Base-by-base conservation (phyloP, 2,797 vertebrate species). In the Melanotaenia nigrans region DNA sequence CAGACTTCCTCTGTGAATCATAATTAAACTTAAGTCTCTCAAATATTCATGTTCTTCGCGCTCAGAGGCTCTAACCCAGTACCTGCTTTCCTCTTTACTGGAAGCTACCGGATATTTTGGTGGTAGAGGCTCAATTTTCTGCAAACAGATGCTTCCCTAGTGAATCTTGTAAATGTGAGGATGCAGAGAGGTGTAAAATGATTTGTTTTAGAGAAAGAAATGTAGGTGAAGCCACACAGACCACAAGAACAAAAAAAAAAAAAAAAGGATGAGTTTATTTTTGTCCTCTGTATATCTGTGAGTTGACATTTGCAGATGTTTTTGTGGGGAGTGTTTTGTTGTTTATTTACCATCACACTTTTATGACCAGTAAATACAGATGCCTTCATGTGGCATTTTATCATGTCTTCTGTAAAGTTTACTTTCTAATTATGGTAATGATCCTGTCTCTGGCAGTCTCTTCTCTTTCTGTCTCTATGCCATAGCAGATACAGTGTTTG, bases 361-460 rank as follows among this genome's bases (percentile, higher is more conserved):
- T 90, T 86, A 79, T 85, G 87, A 88, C 74, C 88, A 86, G 87
- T 88, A 85, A 83, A 65, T 73, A 81, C 33, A 11, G 78, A 85
- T 54, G 82, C 85, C 83, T 54, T 75, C 75, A 68, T 5, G 78
- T 81, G 83, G 84, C 81, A 79, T 87, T 85, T 83, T 75, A 66
- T 86, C 90, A 85, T 92, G 87, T 85, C 86, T 91, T 79, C 92
- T 93, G 92, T 92, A 89, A 94, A 92, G 91, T 94, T 94, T 94
- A 92, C 93, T 92, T 93, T 86, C 87, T 89, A 73, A 86, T 80
- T 79, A 90, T 85, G 81, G 85, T 92, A 75, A 73, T 90, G 87
- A 83, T 86, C 85, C 78, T 67, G 83, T 91, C 81, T 84, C 70
- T 65, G 84, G 87, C 89, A 82, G 84, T 83, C 73, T 90, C 73